phyloP scores from a whole-genome alignment of 2,888 invertebrate genomes.

The Invenusta paracnida region DNA sequence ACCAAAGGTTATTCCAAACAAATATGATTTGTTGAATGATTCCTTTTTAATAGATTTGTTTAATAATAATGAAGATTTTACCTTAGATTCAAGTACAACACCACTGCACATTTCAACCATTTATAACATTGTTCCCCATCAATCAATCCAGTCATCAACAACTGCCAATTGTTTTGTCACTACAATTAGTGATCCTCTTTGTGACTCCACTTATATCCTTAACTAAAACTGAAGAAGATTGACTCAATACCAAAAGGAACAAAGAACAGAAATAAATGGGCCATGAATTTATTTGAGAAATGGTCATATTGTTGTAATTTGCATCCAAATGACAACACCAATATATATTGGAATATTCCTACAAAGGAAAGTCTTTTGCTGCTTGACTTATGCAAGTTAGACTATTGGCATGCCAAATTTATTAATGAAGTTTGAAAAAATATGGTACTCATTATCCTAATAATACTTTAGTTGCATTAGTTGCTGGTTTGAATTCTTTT shows the following conservation, averaged over 20 bases:
- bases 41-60: neutral
- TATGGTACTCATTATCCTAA: neutral
- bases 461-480: neutral
- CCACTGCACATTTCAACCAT: neutral
- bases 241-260: neutral
- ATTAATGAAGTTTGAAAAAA: neutral
- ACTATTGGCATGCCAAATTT: neutral
- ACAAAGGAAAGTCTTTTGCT: too few species aligned
- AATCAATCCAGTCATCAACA: conserved; percentile 19
- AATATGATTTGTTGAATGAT: neutral
- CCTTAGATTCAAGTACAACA: neutral
- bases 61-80: neutral
- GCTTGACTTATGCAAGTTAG: too few species aligned
- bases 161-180: neutral
- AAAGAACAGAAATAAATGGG: neutral
- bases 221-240: neutral
- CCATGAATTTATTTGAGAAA: neutral
- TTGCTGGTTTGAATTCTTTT: neutral
- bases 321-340: too few species aligned
- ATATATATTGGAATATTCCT: too few species aligned
- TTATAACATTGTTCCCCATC: conserved; percentile 66
- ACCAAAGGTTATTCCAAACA: neutral
- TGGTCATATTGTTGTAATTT: too few species aligned
- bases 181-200: neutral
- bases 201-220: too few species aligned